Conservation (phyloP, 1,140 invertebrate species). For the Brachionus rubens region DNA sequence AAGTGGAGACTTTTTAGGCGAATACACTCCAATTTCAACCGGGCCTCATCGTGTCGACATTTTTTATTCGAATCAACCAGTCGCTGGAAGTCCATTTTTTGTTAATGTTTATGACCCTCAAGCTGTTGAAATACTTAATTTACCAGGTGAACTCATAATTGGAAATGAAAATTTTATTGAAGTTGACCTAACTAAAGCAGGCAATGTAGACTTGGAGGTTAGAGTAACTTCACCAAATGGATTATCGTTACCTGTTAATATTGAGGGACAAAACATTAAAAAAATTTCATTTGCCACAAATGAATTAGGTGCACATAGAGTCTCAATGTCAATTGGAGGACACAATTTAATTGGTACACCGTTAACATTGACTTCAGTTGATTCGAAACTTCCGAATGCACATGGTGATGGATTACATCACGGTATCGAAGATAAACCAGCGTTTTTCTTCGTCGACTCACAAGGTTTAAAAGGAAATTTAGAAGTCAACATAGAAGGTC, state of each 20-base stretch:
- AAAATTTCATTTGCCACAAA: not conserved
- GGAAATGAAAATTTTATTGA: conserved; percentile 10
- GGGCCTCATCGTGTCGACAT: conserved; percentile 31
- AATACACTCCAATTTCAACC: conserved; percentile 24
- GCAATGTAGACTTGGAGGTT: conserved; percentile 11
- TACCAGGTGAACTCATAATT: not conserved
- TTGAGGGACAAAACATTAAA: conserved; percentile 13
- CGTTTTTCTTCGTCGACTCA: conserved; percentile 60
- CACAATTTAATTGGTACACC: conserved; percentile 46
- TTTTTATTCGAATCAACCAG: not conserved
- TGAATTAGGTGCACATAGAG: conserved; percentile 6
- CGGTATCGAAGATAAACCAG: conserved; percentile 56
- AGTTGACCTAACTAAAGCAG: conserved; percentile 8
- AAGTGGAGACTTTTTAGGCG: conserved; percentile 27
- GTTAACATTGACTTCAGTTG: conserved; percentile 41
- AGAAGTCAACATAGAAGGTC: conserved; percentile 58
- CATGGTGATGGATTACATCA: conserved; percentile 56
- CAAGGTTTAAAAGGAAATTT: conserved; percentile 48
- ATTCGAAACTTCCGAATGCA: conserved; percentile 55
- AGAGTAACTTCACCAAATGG: conserved; percentile 31
- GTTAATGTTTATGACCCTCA: conserved; percentile 36
- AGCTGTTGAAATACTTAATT: not conserved
- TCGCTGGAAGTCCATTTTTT: conserved; percentile 45
- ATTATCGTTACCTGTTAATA: not conserved
- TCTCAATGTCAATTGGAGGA: not conserved